These are phyloP conservation scores for Propithecus deckenii DNA, from an alignment of 2,797 vertebrate genomes.

Conservation along the genomic window DNA sequence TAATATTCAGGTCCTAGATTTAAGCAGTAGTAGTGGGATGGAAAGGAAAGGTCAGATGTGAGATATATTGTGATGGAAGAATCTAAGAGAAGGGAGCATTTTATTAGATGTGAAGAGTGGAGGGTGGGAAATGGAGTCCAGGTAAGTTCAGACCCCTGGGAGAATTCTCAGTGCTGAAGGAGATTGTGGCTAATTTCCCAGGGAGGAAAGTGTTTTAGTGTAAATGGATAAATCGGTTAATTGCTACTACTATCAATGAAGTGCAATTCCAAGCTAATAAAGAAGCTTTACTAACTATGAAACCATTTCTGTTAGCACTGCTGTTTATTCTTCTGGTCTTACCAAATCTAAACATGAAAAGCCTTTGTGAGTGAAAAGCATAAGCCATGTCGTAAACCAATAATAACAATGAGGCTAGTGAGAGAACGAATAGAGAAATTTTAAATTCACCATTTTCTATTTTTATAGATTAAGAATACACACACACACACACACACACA, in stretches of 20 bases:
- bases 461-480: not conserved
- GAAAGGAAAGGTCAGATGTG: not conserved
- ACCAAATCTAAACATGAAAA: not conserved
- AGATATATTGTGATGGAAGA: not conserved
- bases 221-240: constrained; percentile 42
- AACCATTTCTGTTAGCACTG: not conserved
- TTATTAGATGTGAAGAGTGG: not conserved
- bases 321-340: not conserved
- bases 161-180: not conserved
- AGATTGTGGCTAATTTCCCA: constrained; percentile 35
- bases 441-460: not conserved
- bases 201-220: not conserved
- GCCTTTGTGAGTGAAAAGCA: not conserved
- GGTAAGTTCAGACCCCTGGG: not conserved
- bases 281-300: not conserved
- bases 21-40: not conserved
- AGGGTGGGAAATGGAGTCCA: not conserved
- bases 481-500: not conserved
- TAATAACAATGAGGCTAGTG: not conserved
- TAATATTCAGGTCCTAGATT: not conserved
- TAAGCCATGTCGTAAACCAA: not conserved
- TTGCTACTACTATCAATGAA: not conserved
- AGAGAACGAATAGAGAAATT: not conserved
- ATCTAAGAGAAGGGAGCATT: not conserved
- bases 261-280: constrained; percentile 31